These are phyloP conservation scores for Meteorus cinctellus DNA, from an alignment of 2,888 invertebrate genomes.

Conservation along the genomic window DNA sequence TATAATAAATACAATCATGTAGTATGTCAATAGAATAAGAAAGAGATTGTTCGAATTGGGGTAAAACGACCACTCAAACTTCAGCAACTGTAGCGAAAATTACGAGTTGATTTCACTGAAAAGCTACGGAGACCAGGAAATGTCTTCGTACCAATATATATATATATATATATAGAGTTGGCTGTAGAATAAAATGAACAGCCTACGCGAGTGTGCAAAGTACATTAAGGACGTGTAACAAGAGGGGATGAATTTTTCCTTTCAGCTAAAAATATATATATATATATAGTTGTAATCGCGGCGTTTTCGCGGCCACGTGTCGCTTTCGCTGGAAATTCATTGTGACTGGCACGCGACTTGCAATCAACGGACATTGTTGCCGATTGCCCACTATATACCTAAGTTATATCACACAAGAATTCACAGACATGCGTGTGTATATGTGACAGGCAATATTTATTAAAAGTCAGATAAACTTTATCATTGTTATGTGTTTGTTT, in stretches of 20 bases:
- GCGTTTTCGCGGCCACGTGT: conserved; percentile 40
- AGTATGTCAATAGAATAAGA: too few relatives aligned
- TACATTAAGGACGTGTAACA: background rate
- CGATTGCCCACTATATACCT: conserved; percentile 10
- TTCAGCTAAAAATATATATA: background rate
- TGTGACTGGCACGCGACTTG: conserved; percentile 67
- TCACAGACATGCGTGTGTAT: background rate
- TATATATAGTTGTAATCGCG: conserved; percentile 27
- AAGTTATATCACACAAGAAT: background rate
- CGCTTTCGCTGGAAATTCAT: conserved; percentile 44
- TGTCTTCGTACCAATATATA: background rate
- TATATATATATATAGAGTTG: background rate
- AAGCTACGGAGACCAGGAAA: background rate
- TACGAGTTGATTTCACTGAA: conserved; percentile 2
- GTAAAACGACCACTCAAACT: conserved; percentile 20
- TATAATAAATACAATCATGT: too few relatives aligned
- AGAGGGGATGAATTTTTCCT: background rate
- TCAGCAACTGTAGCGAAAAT: background rate
- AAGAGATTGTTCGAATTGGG: too few relatives aligned
- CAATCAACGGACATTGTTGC: conserved; percentile 64
- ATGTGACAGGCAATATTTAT: too few relatives aligned
- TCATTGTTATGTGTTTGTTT: too few relatives aligned
- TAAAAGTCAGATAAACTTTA: too few relatives aligned
- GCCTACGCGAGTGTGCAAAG: background rate
- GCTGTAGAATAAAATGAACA: background rate